Evolutionary conservation across 1,140 invertebrate species (phyloP), one percentile per base, ranked within the genome.

Genomic region (Aricia agestis): DNA sequence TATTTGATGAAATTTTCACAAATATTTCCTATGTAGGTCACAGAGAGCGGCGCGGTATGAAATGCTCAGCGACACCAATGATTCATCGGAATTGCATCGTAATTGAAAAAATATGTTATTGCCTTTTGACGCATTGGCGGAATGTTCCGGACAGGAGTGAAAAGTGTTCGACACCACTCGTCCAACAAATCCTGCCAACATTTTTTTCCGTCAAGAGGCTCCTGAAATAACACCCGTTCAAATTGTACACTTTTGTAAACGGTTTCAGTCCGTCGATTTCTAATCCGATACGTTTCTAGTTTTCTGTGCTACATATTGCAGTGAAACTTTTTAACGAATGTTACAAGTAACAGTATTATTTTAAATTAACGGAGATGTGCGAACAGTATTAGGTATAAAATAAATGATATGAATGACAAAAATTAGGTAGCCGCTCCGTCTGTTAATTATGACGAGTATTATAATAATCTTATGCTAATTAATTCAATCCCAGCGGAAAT

Each of bases 31-130:
- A 86, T 86, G 19, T 66, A 63, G 59, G 59, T 63, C 59, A 25
- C 10, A 6, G 59, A 25, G 59, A 76, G 69, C 69, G 72, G 69
- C 69, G 73, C 70, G 69, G 70, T 67, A 72, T 70, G 76, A 76
- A 80, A 80, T 79, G 78, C 77, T 82, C 78, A 78, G 63, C 77
- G 78, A 76, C 74, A 76, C 76, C 78, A 82, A 63, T 85, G 84
- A 85, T 85, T 85, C 81, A 85, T 84, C 77, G 79, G 80, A 84
- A 85, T 85, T 86, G 84, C 80, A 79, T 69, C 58, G 81, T 85
- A 87, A 87, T 85, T 87, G 85, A 87, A 85, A 86, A 87, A 87
- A 85, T 82, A 84, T 84, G 79, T 85, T 85, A 87, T 85, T 83
- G 81, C 78, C 74, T 73, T 81, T 84, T 85, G 84, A 86, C 80